Conservation (phyloP, 2,113 vertebrate genomes). For the Amphiprion percula region DNA sequence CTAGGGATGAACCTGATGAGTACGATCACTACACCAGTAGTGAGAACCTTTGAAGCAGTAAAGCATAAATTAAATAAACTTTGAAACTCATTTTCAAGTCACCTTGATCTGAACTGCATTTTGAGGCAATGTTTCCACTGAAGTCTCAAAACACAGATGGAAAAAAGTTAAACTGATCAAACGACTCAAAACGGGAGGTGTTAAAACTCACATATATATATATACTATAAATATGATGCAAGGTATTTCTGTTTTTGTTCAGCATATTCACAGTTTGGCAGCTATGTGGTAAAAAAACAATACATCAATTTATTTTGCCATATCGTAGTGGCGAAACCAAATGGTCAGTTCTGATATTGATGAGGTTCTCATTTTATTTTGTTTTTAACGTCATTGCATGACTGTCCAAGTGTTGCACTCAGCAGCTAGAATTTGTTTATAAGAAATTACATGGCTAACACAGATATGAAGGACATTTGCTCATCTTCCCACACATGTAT, state of each 20-base stretch:
- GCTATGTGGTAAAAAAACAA: not conserved
- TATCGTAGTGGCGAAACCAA: not conserved
- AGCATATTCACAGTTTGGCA: not conserved
- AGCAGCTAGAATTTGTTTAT: not conserved
- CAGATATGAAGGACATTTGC: conserved; percentile 9
- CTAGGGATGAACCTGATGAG: not conserved
- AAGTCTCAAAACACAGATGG: not conserved
- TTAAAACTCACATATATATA: not conserved
- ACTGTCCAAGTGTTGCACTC: conserved; percentile 4
- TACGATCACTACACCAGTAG: not conserved
- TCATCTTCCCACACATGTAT: conserved; percentile 4
- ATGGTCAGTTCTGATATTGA: not conserved
- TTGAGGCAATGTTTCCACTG: not conserved
- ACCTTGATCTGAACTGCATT: not conserved
- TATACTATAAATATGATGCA: not conserved
- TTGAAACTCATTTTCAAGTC: not conserved
- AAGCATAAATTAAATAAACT: not conserved
- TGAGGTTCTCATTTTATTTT: not conserved
- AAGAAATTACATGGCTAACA: conserved; percentile 6
- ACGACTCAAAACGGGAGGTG: not conserved
- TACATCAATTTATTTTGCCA: not conserved
- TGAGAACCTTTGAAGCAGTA: not conserved
- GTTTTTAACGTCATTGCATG: not conserved
- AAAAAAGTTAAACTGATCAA: not conserved
- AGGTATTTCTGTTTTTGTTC: not conserved